Percentiles rank a stretch among this genome's conserved stretches.
These are phyloP conservation scores for Crypturellus tataupa DNA, from an alignment of 2,797 vertebrate genomes.

Conservation along the genomic window DNA sequence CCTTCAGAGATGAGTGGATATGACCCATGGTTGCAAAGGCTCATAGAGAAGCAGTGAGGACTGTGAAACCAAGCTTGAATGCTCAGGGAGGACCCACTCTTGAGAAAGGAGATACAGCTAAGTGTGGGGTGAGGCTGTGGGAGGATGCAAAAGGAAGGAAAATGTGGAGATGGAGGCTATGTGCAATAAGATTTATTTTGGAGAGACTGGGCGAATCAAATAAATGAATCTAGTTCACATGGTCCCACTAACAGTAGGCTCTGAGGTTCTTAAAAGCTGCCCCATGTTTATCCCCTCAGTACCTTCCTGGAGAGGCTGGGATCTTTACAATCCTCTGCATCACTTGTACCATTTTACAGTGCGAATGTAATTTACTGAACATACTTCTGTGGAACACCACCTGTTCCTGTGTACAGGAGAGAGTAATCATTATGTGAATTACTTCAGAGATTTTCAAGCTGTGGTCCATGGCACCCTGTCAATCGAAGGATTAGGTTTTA, in stretches of 20 bases:
- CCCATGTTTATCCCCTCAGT: background rate
- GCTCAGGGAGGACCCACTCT: rapidly evolving
- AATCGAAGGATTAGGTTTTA: conserved; percentile 60
- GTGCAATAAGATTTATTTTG: background rate
- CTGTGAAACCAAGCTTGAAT: background rate
- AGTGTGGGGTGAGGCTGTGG: background rate
- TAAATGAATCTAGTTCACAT: background rate
- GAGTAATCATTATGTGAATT: conserved; percentile 18
- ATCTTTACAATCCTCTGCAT: background rate
- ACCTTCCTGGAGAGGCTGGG: background rate
- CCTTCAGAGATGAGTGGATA: background rate
- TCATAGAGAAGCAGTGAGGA: background rate
- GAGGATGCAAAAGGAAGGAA: background rate
- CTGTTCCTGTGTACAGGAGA: background rate
- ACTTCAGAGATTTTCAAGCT: conserved; percentile 44
- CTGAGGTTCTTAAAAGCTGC: background rate
- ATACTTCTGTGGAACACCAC: background rate
- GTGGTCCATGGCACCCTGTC: conserved; percentile 14
- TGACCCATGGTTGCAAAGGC: background rate
- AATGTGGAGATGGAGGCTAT: background rate
- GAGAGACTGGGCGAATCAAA: background rate
- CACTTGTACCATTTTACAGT: background rate
- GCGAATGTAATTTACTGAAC: background rate
- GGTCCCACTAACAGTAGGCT: background rate
- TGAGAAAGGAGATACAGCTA: background rate